A percentile compares a stretch with the other conserved stretches of the same genome.
Conservation (phyloP, 2,888 invertebrate genomes). For the Noctua comes region DNA sequence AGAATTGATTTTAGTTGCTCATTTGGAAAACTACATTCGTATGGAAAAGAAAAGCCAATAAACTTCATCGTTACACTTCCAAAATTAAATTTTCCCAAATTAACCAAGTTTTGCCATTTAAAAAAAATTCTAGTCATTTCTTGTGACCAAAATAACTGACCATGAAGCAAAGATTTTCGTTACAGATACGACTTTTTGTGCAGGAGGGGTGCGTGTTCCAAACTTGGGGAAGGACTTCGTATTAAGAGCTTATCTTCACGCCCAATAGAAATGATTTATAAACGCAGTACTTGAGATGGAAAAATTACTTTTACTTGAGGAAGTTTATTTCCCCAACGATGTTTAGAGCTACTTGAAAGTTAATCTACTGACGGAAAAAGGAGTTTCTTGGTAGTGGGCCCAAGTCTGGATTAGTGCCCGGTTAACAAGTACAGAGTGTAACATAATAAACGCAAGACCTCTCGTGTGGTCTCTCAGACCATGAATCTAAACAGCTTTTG, state of each 20-base stretch:
- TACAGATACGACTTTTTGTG: neutral
- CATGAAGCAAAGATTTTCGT: neutral
- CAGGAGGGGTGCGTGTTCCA: neutral
- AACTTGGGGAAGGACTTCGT: neutral
- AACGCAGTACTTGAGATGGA: neutral
- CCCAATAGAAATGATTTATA: constrained; percentile 33
- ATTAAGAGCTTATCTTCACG: constrained; percentile 8
- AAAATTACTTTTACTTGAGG: neutral
- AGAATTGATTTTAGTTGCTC: neutral
- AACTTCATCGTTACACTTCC: neutral
- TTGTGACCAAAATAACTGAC: neutral
- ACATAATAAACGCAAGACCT: too few species aligned
- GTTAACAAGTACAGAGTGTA: neutral
- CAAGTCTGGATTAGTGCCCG: neutral
- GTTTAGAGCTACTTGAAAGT: neutral
- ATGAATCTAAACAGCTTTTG: too few species aligned
- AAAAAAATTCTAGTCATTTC: neutral
- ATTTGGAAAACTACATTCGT: neutral
- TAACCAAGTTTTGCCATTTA: too few species aligned
- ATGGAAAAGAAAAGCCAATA: too few species aligned
- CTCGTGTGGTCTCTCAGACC: too few species aligned
- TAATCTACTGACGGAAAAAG: neutral
- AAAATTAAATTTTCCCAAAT: neutral
- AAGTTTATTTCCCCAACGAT: neutral
- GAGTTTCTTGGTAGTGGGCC: neutral